Conservation (phyloP, 2,888 invertebrate species). For the Holacanthella duospinosa region DNA sequence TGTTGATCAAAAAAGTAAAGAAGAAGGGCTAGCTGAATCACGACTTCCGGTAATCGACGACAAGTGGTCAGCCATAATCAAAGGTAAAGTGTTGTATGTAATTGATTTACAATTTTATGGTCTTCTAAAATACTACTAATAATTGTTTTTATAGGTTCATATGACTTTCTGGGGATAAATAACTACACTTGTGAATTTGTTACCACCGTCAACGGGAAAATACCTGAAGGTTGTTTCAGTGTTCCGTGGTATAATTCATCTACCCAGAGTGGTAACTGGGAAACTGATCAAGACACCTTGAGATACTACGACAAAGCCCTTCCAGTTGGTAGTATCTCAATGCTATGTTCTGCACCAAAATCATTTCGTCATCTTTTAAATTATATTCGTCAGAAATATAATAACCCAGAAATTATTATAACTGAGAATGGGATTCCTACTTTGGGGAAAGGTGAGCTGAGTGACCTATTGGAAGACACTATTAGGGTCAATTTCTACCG, state of each 20-base stretch:
- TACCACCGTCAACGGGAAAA: background rate
- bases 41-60: slow-evolving; percentile 15
- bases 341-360: background rate
- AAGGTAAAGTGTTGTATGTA: slow-evolving; percentile 40
- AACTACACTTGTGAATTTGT: background rate
- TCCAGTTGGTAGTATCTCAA: too few species aligned
- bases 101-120: too few species aligned
- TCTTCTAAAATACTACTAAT: too few species aligned
- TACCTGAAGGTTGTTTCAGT: too few species aligned
- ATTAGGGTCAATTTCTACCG: slow-evolving; percentile 33
- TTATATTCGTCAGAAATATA: slow-evolving; percentile 27
- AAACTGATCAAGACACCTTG: too few species aligned
- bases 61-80: background rate
- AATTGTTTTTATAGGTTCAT: too few species aligned
- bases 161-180: background rate
- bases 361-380: slow-evolving; percentile 21
- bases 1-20: slow-evolving; percentile 20
- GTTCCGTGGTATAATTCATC: too few species aligned
- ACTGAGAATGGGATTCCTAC: slow-evolving; percentile 33
- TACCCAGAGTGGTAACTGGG: too few species aligned
- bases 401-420: slow-evolving; percentile 27
- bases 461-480: slow-evolving; percentile 31
- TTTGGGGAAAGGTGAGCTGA: slow-evolving; percentile 7
- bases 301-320: too few species aligned
- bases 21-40: slow-evolving; percentile 18